These are phyloP conservation scores for Marisa cornuarietis DNA, from an alignment of 1,140 invertebrate genomes.

Conservation along the genomic window DNA sequence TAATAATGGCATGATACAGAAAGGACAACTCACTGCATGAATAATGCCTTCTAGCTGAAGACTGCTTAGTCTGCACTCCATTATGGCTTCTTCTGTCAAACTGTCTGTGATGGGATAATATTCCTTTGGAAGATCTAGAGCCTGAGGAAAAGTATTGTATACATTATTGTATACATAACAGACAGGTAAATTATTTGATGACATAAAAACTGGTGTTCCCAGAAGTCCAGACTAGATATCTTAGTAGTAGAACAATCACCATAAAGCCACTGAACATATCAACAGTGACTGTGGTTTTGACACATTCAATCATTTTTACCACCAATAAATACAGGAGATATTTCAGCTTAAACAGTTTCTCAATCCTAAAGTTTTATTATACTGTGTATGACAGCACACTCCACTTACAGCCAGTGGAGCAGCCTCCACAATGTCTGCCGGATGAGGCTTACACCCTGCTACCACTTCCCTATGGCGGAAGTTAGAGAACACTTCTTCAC, in stretches of 20 bases:
- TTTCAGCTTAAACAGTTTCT: not conserved
- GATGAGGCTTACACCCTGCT: conserved; percentile 56
- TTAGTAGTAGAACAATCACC: not conserved
- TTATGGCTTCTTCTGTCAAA: conserved; percentile 51
- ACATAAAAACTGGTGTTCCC: not conserved
- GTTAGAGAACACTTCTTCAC: conserved; percentile 58
- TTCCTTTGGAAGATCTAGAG: conserved; percentile 46
- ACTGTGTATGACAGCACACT: not conserved
- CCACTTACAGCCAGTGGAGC: conserved; percentile 57
- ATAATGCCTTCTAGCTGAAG: conserved; percentile 61
- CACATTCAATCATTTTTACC: too few relatives aligned
- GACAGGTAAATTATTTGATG: not conserved
- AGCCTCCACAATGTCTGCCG: conserved; percentile 63
- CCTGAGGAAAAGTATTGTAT: conserved; percentile 33
- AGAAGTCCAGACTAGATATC: not conserved
- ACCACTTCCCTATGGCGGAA: conserved; percentile 55
- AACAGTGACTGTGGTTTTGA: not conserved
- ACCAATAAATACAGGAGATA: not conserved
- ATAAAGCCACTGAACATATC: not conserved
- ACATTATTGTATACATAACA: conserved; percentile 1
- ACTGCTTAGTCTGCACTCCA: conserved; percentile 54
- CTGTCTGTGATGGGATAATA: conserved; percentile 49
- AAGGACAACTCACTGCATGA: conserved; percentile 56
- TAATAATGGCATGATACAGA: not conserved
- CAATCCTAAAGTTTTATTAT: too few relatives aligned